Evolutionary conservation across 2,888 invertebrate species (phyloP).

Genomic region (Dasysyrphus albostriatus): DNA sequence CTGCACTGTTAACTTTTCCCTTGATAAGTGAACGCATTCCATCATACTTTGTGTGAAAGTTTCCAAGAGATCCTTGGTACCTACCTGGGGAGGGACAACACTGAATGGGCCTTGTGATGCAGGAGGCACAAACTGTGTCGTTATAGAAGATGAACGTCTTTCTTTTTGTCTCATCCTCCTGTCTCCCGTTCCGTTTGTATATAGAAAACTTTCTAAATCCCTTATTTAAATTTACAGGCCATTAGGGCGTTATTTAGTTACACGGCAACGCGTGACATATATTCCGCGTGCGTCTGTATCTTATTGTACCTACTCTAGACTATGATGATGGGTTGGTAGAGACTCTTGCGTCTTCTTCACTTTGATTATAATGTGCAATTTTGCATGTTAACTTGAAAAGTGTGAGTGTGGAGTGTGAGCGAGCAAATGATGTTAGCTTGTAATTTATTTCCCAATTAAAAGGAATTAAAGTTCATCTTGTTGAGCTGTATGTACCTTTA

Average conservation of each 20-base stretch:
- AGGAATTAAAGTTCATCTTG: conserved; percentile 70
- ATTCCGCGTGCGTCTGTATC: conserved; percentile 32
- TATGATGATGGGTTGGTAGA: conserved; percentile 2
- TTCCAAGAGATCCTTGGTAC: conserved; percentile 19
- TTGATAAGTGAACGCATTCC: conserved; percentile 71
- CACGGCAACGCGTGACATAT: conserved; percentile 61
- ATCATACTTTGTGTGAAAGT: conserved; percentile 68
- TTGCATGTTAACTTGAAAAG: conserved; percentile 34
- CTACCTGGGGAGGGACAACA: neutral
- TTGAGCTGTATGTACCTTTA: neutral
- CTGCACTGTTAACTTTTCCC: conserved; percentile 43
- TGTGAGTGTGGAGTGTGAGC: neutral
- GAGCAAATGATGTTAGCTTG: conserved; percentile 54
- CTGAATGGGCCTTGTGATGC: neutral
- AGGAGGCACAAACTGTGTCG: neutral
- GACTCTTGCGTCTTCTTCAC: conserved; percentile 12
- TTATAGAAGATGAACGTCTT: conserved; percentile 6
- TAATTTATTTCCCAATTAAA: conserved; percentile 75
- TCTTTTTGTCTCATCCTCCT: conserved; percentile 11
- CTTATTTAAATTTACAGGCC: conserved; percentile 74
- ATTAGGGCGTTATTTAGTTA: conserved; percentile 68
- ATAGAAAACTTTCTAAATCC: conserved; percentile 61
- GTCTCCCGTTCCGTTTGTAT: neutral
- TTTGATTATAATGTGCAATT: conserved; percentile 50
- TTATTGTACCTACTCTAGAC: neutral